Percentiles rank a stretch among this genome's conserved stretches.
phyloP scores from a whole-genome alignment of 2,888 invertebrate species.

The Sepioteuthis lessoniana region DNA sequence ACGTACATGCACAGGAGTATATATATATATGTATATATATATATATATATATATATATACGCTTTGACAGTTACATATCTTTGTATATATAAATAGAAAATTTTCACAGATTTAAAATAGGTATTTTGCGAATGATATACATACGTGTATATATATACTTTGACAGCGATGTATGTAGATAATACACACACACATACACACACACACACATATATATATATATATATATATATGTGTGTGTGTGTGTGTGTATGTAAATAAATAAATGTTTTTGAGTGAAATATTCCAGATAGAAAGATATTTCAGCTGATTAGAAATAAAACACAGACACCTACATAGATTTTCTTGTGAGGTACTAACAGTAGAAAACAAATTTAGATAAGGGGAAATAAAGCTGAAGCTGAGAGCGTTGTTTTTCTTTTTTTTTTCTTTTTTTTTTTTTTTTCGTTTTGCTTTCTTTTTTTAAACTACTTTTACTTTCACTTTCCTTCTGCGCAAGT shows the following conservation, averaged over 20 bases:
- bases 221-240: background rate
- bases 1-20: background rate
- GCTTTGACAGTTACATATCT: background rate
- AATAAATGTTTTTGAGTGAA: background rate
- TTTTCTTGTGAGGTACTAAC: background rate
- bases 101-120: too few relatives aligned
- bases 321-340: background rate
- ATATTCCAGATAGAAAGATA: too few relatives aligned
- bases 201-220: constrained; percentile 33
- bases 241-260: background rate
- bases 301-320: background rate
- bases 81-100: too few relatives aligned
- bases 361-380: background rate
- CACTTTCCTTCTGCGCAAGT: background rate
- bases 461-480: background rate
- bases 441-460: too few relatives aligned
- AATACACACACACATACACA: too few relatives aligned
- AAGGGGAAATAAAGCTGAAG: background rate
- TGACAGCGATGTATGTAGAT: too few relatives aligned
- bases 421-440: too few relatives aligned
- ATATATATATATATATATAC: background rate
- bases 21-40: constrained; percentile 17
- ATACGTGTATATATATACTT: too few relatives aligned
- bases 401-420: too few relatives aligned
- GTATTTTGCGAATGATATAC: too few relatives aligned